Evolutionary conservation across 1,140 invertebrate species (phyloP).

Genomic region (Drosophila neocordata): DNA sequence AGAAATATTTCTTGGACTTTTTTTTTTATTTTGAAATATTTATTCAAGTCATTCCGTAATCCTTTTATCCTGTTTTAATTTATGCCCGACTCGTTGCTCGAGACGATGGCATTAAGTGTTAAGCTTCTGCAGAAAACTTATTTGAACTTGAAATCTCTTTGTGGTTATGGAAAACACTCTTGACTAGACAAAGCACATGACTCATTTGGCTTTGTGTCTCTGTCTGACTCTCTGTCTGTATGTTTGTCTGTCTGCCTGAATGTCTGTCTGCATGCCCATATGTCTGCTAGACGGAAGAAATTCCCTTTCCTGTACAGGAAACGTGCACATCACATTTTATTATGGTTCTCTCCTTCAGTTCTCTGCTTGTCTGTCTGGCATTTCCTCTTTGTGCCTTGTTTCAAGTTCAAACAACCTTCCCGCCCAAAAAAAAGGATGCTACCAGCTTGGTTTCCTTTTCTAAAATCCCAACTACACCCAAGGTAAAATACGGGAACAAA

Average conservation of each 20-base stretch:
- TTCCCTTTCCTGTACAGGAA: slow-evolving; percentile 56
- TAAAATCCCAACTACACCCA: slow-evolving; percentile 19
- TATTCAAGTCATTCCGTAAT: not conserved
- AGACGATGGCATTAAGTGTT: slow-evolving; percentile 35
- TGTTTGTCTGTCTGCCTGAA: slow-evolving; percentile 14
- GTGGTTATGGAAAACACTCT: slow-evolving; percentile 31
- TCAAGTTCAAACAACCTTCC: slow-evolving; percentile 58
- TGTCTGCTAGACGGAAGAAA: slow-evolving; percentile 51
- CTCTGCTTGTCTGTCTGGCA: slow-evolving; percentile 30
- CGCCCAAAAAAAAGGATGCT: not conserved
- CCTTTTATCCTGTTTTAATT: not conserved
- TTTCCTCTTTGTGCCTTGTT: slow-evolving; percentile 66
- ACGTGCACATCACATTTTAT: slow-evolving; percentile 69
- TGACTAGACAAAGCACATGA: slow-evolving; percentile 68
- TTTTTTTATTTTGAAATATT: not conserved
- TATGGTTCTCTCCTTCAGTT: slow-evolving; percentile 35
- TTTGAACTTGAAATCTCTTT: slow-evolving; percentile 47
- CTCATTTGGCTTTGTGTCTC: slow-evolving; percentile 62
- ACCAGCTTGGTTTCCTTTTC: slow-evolving; percentile 18
- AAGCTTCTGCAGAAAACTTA: slow-evolving; percentile 50
- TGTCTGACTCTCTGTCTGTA: slow-evolving; percentile 7
- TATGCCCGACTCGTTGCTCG: not conserved
- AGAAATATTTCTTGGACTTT: not conserved
- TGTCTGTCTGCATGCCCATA: slow-evolving; percentile 16
- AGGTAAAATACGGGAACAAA: slow-evolving; percentile 65